These are phyloP conservation scores for Novumbra hubbsi DNA, from an alignment of 2,797 vertebrate genomes.

Conservation along the genomic window DNA sequence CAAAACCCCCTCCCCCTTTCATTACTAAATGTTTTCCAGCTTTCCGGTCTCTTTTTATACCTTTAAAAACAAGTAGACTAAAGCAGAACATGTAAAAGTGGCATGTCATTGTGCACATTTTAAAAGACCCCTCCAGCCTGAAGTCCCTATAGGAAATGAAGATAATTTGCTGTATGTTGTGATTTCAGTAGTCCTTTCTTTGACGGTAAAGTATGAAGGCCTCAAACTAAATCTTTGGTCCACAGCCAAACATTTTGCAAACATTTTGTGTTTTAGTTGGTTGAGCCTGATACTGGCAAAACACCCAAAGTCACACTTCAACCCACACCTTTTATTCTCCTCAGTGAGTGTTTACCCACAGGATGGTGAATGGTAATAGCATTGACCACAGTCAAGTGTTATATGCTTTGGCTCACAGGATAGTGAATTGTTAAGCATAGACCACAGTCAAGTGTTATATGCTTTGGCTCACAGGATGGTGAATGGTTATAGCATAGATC, in stretches of 20 bases:
- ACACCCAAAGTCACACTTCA: background rate
- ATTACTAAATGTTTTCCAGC: background rate
- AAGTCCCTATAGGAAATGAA: background rate
- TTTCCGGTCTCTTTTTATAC: background rate
- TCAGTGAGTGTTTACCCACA: background rate
- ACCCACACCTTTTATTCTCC: background rate
- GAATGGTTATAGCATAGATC: too few species aligned
- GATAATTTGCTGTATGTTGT: background rate
- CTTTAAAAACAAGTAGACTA: background rate
- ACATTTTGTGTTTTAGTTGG: background rate
- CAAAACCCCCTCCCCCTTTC: background rate
- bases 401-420: background rate
- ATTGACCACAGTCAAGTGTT: background rate
- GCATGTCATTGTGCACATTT: background rate
- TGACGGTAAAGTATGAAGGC: background rate
- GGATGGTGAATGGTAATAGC: background rate
- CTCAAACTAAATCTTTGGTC: too few species aligned
- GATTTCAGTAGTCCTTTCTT: background rate
- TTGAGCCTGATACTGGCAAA: background rate
- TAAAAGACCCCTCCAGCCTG: background rate
- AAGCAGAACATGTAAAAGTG: background rate
- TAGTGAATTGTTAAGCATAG: too few species aligned
- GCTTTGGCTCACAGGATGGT: background rate
- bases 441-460: background rate
- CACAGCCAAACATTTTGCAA: too few species aligned